Evolutionary conservation across 2,113 vertebrate genomes (phyloP), one percentile per base, ranked within the genome.

Genomic region (Myxocyprinus asiaticus): DNA sequence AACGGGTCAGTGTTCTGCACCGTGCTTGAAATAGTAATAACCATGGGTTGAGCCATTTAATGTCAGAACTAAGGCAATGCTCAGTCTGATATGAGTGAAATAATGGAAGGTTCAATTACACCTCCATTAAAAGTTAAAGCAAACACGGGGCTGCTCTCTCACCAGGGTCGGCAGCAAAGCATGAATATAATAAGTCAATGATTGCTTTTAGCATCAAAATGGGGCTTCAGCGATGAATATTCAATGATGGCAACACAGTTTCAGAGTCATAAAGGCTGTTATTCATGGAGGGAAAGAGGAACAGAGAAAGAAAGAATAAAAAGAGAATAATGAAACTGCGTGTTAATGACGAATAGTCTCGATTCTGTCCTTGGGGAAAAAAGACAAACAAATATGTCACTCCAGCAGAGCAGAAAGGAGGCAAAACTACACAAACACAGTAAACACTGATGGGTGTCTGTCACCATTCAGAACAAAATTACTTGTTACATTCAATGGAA

Each of bases 131-230:
- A 78, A 58, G 15, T 55, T 15, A 51, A 1, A 58, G 22, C 51
- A 47, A 56, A 63, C 3, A 22, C 51, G 22, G 71, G 12, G 70
- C 15, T 75, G 17, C 76, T 79, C 10, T 22, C n/a, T 44, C 59
- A 66, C 66, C 7, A 59, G 66, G 47, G 66, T 69, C 61, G 12
- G 7, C 9, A 44, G 44, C 48, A 58, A 63, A 62, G 70, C 17
- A 51, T n/a, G 48, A 53, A 80, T 65, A 77, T 85, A 80, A 85
- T 64, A 83, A 87, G 85, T 70, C 85, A 84, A 86, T 88, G 82
- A 88, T 67, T 65, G 74, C 82, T 65, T 87, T 91, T 90, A 89
- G 86, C 87, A 91, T 88, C 85, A 75, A 88, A 88, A 91, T 86
- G 69, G 83, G 69, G 45, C 75, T 22, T 45, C 55, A 72, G 62